Evolutionary conservation across 2,888 invertebrate species (phyloP).

Genomic region (Caenorhabditis doughertyi): DNA sequence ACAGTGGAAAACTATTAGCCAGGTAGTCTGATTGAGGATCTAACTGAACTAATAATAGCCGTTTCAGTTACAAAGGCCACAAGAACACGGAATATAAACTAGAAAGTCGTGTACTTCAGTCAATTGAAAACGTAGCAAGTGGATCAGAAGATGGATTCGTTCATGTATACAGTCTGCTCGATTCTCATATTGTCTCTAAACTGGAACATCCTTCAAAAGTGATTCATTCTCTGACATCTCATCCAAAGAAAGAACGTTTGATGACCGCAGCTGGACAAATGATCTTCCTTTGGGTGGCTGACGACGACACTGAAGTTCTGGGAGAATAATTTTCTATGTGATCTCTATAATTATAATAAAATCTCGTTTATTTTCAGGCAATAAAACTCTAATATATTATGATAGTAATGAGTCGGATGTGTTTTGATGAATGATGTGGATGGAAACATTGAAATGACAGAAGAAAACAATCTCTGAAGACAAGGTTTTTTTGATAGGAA

Average conservation of each 20-base stretch:
- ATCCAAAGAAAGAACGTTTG: constrained; percentile 77
- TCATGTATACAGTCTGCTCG: constrained; percentile 91
- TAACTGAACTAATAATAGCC: not conserved
- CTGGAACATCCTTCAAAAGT: constrained; percentile 76
- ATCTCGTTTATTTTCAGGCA: constrained; percentile 24
- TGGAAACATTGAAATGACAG: not conserved
- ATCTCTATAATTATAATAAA: not conserved
- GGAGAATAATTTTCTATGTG: constrained; percentile 23
- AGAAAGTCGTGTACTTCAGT: constrained; percentile 91
- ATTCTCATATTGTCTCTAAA: constrained; percentile 82
- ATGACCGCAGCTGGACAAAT: constrained; percentile 72
- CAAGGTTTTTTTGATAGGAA: constrained; percentile 10
- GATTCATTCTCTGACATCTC: constrained; percentile 77
- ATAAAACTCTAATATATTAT: constrained; percentile 27
- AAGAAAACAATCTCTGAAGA: constrained; percentile 24
- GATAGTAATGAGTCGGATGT: constrained; percentile 30
- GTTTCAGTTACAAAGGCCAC: constrained; percentile 89
- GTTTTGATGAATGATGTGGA: constrained; percentile 9
- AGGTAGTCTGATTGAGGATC: constrained; percentile 84
- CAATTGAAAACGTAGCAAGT: constrained; percentile 91
- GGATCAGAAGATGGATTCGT: constrained; percentile 93
- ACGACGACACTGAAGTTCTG: constrained; percentile 47
- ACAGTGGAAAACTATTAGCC: constrained; percentile 88
- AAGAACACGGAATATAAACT: constrained; percentile 90
- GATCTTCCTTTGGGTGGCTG: constrained; percentile 65